Base-by-base conservation (phyloP, 1,140 invertebrate species). In the Octopus bimaculoides region DNA sequence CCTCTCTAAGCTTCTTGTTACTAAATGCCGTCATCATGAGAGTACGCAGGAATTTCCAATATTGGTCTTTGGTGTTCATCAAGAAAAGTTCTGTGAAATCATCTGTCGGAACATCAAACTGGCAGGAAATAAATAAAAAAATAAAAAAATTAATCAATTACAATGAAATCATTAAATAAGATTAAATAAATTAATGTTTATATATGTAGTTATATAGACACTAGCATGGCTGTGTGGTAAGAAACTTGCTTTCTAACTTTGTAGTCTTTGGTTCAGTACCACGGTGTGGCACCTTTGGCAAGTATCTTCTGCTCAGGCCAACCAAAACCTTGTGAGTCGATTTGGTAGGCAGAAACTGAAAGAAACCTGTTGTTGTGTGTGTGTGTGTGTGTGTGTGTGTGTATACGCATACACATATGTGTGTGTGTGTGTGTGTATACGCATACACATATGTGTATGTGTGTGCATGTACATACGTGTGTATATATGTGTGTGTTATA, bases 71-170 rank as follows among this genome's bases (percentile, higher is more conserved):
- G 66, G 66, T 20, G 3, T 69, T 69, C 66, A 69, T 69, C 4
- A 69, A 20, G 66, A 69, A 69, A 69, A 69, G 66, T 14, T 69
- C 66, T 6, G 66, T 69, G 66, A 69, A 69, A 17, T 69, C 66
- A 69, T 69, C 66, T 10, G 66, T 69, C 14, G 66, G 66, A 6
- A 69, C 66, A 10, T n/a, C 66, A 69, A 69, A 69, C 66, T 69
- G 5, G 5, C 17, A 69, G 26, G 5, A 0, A 20, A 6, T 0
- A 17, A 12, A 69, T 69, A 41, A 41, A 41, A 41, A 41, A 41
- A 41, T 0, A 41, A 41, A 1, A 41, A 41, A 41, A 41, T 41
- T 41, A 41, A 41, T 41, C 26, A 41, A 41, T 41, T 41, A 41
- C 26, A 41, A 41, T 61, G 9, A 9, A 61, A 61, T 17, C 56